These are phyloP conservation scores for Andricus curvator DNA, from an alignment of 2,888 invertebrate species.

Conservation along the genomic window DNA sequence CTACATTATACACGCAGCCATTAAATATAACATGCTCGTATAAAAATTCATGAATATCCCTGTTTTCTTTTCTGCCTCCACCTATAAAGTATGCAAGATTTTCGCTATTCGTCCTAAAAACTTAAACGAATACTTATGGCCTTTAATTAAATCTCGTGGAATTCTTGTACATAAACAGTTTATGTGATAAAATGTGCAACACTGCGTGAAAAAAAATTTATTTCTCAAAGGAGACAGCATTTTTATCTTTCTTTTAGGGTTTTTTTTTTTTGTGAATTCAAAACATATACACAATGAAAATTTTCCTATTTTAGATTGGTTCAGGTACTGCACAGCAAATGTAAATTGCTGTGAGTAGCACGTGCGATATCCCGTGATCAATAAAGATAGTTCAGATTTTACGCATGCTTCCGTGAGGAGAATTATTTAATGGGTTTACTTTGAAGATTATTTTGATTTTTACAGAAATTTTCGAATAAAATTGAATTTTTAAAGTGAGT, in stretches of 20 bases:
- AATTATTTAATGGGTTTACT: too few species aligned
- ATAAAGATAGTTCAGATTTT: conserved; percentile 4
- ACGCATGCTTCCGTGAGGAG: background rate
- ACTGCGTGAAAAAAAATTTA: background rate
- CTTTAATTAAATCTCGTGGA: background rate
- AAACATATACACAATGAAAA: background rate
- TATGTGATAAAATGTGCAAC: background rate
- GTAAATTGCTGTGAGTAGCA: background rate
- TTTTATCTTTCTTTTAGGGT: background rate
- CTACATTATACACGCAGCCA: too few species aligned
- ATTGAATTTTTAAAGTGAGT: too few species aligned
- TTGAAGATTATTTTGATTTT: too few species aligned
- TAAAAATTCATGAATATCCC: too few species aligned
- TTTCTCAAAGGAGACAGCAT: background rate
- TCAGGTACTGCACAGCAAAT: background rate
- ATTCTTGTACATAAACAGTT: background rate
- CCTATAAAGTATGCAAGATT: too few species aligned
- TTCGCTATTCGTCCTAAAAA: too few species aligned
- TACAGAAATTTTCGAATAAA: too few species aligned
- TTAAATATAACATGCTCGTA: too few species aligned
- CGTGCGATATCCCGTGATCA: background rate
- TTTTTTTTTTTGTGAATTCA: background rate
- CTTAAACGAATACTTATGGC: too few species aligned
- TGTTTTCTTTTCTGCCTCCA: too few species aligned
- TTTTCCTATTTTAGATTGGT: background rate